Percentiles rank a stretch among this genome's conserved stretches.
Conservation (phyloP, 2,888 invertebrate species). For the Erannis defoliaria region DNA sequence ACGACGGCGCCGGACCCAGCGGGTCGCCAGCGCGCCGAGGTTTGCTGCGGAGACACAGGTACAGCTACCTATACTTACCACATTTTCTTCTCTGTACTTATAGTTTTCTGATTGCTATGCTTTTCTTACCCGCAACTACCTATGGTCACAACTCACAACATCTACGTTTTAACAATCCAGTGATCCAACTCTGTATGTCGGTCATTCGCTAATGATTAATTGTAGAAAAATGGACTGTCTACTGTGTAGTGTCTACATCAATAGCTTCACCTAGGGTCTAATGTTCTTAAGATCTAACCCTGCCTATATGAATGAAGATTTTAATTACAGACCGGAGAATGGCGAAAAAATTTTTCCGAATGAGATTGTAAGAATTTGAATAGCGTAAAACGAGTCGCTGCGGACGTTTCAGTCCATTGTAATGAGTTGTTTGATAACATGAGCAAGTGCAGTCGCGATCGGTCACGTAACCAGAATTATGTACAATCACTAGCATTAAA, state of each 20-base stretch:
- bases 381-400: slow-evolving; percentile 13
- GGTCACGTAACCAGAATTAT: slow-evolving; percentile 36
- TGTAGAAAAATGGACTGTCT: too few relatives aligned
- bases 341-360: neutral
- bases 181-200: too few relatives aligned
- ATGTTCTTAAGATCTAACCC: neutral
- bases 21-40: slow-evolving; percentile 88
- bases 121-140: neutral
- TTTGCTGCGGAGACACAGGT: slow-evolving; percentile 82
- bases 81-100: neutral
- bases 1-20: slow-evolving; percentile 87
- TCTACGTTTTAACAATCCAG: neutral
- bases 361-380: slow-evolving; percentile 10
- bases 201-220: too few relatives aligned
- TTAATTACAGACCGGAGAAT: neutral
- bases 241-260: too few relatives aligned
- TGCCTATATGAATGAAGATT: neutral
- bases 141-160: neutral
- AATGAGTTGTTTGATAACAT: slow-evolving; percentile 42
- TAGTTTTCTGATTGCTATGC: neutral
- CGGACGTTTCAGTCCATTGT: slow-evolving; percentile 32
- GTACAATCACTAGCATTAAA: slow-evolving; percentile 13
- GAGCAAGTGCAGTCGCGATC: slow-evolving; percentile 26
- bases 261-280: too few relatives aligned
- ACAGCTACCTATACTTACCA: slow-evolving; percentile 25